phyloP scores from a whole-genome alignment of 2,888 invertebrate genomes.

The Caradrina clavipalpis region DNA sequence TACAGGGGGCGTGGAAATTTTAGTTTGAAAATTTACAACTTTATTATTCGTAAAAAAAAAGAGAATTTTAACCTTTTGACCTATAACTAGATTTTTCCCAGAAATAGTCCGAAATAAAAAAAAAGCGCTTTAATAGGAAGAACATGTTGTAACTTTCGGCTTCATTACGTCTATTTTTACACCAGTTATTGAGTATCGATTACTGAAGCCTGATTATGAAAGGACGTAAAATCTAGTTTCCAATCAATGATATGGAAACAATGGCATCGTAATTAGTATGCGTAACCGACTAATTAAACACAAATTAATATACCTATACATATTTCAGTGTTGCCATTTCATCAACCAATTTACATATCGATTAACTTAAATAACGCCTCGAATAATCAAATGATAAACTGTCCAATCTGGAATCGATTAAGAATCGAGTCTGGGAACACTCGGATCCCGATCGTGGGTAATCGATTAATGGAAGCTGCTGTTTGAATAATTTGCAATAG shows the following conservation, averaged over 20 bases:
- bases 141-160: too few relatives aligned
- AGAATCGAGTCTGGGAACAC: slow-evolving; percentile 28
- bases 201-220: not conserved
- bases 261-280: slow-evolving; percentile 19
- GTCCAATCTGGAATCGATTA: slow-evolving; percentile 46
- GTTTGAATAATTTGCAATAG: slow-evolving; percentile 57
- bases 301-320: slow-evolving; percentile 30
- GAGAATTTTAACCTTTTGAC: too few relatives aligned
- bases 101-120: too few relatives aligned
- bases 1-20: too few relatives aligned
- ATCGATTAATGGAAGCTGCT: slow-evolving; percentile 46
- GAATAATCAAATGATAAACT: slow-evolving; percentile 27
- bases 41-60: too few relatives aligned
- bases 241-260: slow-evolving; percentile 25
- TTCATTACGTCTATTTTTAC: too few relatives aligned
- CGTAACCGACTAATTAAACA: slow-evolving; percentile 43
- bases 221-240: slow-evolving; percentile 17
- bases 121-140: too few relatives aligned
- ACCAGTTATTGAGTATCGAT: slow-evolving; percentile 4
- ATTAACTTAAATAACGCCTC: slow-evolving; percentile 29
- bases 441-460: not conserved
- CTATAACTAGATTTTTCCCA: too few relatives aligned
- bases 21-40: too few relatives aligned
- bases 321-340: slow-evolving; percentile 33
- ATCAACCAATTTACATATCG: slow-evolving; percentile 42